Percentiles rank a stretch among this genome's conserved stretches.
Evolutionary conservation across 2,113 vertebrate species (phyloP).

Genomic region (Polypterus senegalus): DNA sequence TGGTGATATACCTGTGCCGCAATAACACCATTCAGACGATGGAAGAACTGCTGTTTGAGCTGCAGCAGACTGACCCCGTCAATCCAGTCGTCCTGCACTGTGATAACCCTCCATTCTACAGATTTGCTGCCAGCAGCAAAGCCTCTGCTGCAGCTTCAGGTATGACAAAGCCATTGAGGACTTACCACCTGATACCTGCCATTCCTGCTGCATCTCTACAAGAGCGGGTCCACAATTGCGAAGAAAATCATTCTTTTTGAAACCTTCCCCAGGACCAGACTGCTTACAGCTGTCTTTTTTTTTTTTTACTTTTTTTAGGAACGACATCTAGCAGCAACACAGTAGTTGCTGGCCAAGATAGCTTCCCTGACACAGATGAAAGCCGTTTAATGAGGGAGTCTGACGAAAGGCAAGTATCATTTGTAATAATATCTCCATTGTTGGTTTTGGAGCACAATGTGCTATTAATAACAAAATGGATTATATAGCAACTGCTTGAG

Average conservation of each 20-base stretch:
- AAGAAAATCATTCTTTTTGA: no score
- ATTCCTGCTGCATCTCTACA: no score
- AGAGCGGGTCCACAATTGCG: no score
- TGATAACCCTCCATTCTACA: constrained; percentile 93
- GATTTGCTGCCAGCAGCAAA: constrained; percentile 87
- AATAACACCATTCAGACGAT: constrained; percentile 98
- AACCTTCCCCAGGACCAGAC: no score
- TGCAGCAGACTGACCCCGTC: constrained; percentile 93
- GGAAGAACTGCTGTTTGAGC: constrained; percentile 94
- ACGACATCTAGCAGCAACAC: constrained; percentile 96
- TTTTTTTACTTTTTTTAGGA: constrained; percentile 41
- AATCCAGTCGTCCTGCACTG: constrained; percentile 93
- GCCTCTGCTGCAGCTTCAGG: constrained; percentile 80
- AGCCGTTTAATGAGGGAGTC: constrained; percentile 68
- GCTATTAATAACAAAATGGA: no score
- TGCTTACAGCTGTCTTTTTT: no score
- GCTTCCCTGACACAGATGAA: constrained; percentile 74
- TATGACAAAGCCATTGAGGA: constrained; percentile 26
- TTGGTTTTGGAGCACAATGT: no score
- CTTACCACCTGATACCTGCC: no score
- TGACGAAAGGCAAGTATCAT: constrained; percentile 71
- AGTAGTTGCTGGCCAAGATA: constrained; percentile 83
- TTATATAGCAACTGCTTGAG: no score
- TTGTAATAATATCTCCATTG: not conserved
- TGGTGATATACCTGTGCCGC: constrained; percentile 87